Evolutionary conservation across 2,797 vertebrate species (phyloP).

Genomic region (Cichlasoma orientale): DNA sequence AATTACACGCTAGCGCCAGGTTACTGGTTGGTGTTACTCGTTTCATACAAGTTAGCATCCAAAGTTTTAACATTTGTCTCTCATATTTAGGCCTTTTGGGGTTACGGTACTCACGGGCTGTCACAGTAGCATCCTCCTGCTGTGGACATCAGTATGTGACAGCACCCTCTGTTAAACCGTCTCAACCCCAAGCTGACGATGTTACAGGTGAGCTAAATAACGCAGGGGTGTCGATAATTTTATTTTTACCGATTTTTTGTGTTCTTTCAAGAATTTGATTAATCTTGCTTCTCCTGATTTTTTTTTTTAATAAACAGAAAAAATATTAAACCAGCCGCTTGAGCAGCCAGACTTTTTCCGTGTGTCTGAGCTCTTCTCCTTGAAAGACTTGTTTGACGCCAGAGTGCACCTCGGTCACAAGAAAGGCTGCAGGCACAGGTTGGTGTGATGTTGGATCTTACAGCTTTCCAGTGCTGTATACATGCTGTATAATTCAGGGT

Average conservation of each 20-base stretch:
- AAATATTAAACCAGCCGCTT: constrained; percentile 79
- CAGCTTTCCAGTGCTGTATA: neutral
- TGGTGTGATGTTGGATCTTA: neutral
- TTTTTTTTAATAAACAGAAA: constrained; percentile 40
- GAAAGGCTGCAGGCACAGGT: constrained; percentile 92
- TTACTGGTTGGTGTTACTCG: neutral
- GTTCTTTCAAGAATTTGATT: rapidly evolving
- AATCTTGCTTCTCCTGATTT: neutral
- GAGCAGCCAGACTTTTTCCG: constrained; percentile 89
- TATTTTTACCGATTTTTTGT: neutral
- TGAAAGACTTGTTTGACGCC: constrained; percentile 90
- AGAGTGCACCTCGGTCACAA: constrained; percentile 96
- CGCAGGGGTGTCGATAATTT: neutral
- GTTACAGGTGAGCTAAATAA: constrained; percentile 27
- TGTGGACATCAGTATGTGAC: constrained; percentile 52
- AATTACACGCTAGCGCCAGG: neutral
- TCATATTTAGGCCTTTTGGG: constrained; percentile 65
- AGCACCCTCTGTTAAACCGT: constrained; percentile 38
- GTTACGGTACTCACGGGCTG: constrained; percentile 44
- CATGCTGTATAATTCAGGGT: no score
- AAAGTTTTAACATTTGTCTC: neutral
- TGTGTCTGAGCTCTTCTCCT: constrained; percentile 87
- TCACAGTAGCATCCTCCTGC: constrained; percentile 21
- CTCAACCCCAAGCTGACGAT: constrained; percentile 23
- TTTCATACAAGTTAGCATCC: neutral